Evolutionary conservation across 2,797 vertebrate genomes (phyloP), one percentile per base, ranked within the genome.

Genomic region (Semotilus atromaculatus): DNA sequence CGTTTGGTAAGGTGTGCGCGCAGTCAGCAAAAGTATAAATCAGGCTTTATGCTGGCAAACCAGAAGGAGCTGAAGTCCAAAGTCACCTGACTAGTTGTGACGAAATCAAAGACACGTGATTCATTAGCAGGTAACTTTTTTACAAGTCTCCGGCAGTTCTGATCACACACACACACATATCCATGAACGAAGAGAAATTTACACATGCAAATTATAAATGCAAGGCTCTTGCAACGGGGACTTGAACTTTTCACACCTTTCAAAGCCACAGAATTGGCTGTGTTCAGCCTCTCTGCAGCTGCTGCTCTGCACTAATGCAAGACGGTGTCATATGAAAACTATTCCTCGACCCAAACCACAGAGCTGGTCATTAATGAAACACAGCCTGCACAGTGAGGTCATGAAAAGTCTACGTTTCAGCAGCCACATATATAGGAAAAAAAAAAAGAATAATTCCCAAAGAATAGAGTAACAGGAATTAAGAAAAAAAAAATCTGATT

Each of bases 201-300:
- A 88, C 91, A 92, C 85, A 90, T 87, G 45, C 68, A 80, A 94
- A 95, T 94, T 94, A 96, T 90, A 95, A 95, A 96, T 94, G 95
- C 93, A 95, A 95, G 92, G 94, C 77, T 88, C 94, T 93, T 92
- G 94, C 94, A 95, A 96, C 94, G 95, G 95, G 96, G 96, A 97
- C 97, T 88, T 98, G 97, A 98, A 99, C 97, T 97, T 97, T 98
- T 98, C 96, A 97, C 97, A 97, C 97, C 95, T 96, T 96, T 93
- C 93, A 96, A 97, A 97, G 94, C 96, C 95, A 89, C 96, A 97
- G 95, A 97, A 96, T 97, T 96, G 96, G 95, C 97, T 95, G 96
- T 94, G 93, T 94, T 95, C 95, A 95, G 96, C 87, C 75, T 97
- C 96, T 96, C 94, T 96, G 96, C 97, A 98, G 97, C 97, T 98